A percentile compares a stretch with the other conserved stretches of the same genome.
Evolutionary conservation across 2,797 vertebrate species (phyloP).

Genomic region (Enteromius thamalakanensis): DNA sequence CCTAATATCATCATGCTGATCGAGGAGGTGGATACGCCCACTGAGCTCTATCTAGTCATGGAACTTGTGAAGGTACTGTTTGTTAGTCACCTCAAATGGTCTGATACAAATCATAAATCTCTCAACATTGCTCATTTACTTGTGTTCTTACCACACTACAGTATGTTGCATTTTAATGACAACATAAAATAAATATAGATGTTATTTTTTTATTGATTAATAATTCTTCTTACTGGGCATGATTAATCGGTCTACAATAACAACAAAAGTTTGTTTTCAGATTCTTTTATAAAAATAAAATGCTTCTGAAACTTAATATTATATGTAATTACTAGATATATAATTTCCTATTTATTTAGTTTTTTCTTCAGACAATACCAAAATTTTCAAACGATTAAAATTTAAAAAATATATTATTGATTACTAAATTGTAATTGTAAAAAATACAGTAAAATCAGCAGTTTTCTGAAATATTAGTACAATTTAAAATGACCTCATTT

Average conservation of each 20-base stretch:
- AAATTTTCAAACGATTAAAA: neutral
- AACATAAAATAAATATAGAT: neutral
- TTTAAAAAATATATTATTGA: neutral
- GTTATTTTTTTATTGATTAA: neutral
- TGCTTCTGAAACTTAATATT: neutral
- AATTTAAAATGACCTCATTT: neutral
- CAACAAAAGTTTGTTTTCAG: neutral
- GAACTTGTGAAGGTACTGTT: slow-evolving; percentile 76
- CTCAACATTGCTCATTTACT: neutral
- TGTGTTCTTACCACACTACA: neutral
- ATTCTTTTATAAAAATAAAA: neutral
- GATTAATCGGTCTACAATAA: neutral
- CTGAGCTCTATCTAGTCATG: slow-evolving; percentile 95
- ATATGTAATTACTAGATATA: neutral
- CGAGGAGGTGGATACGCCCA: slow-evolving; percentile 92
- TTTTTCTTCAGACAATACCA: neutral
- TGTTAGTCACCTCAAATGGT: neutral
- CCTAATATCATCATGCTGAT: slow-evolving; percentile 98
- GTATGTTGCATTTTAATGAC: neutral
- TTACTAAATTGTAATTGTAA: neutral
- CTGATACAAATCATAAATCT: neutral
- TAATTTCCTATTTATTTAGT: neutral
- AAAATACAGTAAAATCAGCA: neutral
- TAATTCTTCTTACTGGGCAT: neutral
- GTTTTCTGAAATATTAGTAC: neutral